Evolutionary conservation across 2,113 vertebrate genomes (phyloP).

Genomic region (Chunga burmeisteri): DNA sequence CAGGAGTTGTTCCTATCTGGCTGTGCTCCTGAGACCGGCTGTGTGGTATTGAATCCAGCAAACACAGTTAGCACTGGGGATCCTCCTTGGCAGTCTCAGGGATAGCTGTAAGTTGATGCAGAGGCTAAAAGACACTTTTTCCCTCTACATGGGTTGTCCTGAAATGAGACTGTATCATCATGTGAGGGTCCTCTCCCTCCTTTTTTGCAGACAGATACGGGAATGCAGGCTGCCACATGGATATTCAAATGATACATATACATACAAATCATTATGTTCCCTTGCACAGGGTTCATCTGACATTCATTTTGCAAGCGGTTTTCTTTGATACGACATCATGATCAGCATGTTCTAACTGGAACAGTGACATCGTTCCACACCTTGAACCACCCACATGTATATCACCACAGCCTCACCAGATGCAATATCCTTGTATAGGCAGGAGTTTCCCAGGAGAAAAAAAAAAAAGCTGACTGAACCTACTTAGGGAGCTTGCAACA

Average conservation of each 20-base stretch:
- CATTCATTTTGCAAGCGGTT: slow-evolving; percentile 33
- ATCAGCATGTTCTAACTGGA: slow-evolving; percentile 54
- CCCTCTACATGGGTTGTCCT: not conserved
- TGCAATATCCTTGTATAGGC: not conserved
- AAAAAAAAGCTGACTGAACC: not conserved
- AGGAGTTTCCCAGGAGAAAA: slow-evolving; percentile 24
- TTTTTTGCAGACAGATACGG: not conserved
- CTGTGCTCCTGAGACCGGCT: not conserved
- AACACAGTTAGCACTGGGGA: not conserved
- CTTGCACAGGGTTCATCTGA: slow-evolving; percentile 11
- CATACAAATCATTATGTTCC: not conserved
- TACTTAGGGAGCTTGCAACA: not conserved
- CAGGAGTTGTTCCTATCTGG: not conserved
- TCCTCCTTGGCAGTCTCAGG: not conserved
- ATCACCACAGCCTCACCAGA: slow-evolving; percentile 24
- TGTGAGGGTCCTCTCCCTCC: not conserved
- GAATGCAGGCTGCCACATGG: not conserved
- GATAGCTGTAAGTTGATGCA: not conserved
- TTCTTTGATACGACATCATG: not conserved
- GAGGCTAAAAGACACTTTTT: not conserved
- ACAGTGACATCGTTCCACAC: slow-evolving; percentile 34
- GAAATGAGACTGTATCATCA: not conserved
- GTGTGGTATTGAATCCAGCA: not conserved
- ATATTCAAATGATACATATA: not conserved
- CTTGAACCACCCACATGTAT: slow-evolving; percentile 51